A percentile compares a stretch with the other conserved stretches of the same genome.
Conservation (phyloP, 2,888 invertebrate genomes). For the Lepidochitona cinerea region DNA sequence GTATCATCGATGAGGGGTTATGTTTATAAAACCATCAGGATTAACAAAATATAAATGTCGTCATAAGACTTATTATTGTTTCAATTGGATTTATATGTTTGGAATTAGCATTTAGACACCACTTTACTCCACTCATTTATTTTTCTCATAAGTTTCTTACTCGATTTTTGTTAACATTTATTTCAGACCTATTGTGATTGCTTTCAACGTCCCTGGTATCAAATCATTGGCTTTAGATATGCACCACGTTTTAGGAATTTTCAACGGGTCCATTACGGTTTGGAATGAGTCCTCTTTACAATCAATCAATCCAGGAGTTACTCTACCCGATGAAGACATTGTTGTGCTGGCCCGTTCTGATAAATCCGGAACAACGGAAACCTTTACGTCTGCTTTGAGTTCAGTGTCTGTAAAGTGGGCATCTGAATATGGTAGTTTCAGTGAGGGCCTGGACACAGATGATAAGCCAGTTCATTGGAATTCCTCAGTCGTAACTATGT, state of each 20-base stretch:
- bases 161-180: neutral
- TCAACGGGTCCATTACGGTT: constrained; percentile 49
- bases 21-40: too few species aligned
- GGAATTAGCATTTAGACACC: neutral
- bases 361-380: constrained; percentile 62
- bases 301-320: constrained; percentile 36
- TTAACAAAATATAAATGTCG: too few species aligned
- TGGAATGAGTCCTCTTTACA: constrained; percentile 56
- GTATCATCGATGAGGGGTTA: too few species aligned
- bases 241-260: constrained; percentile 58
- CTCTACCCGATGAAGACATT: constrained; percentile 46
- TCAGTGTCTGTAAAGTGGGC: constrained; percentile 50
- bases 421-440: constrained; percentile 46
- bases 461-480: constrained; percentile 40
- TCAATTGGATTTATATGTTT: neutral
- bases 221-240: constrained; percentile 44
- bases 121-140: neutral
- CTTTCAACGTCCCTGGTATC: constrained; percentile 52
- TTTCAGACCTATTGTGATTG: constrained; percentile 59
- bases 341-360: constrained; percentile 56
- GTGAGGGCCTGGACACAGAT: constrained; percentile 21
- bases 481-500: constrained; percentile 32
- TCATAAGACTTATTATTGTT: too few species aligned
- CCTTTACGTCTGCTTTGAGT: constrained; percentile 57
- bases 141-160: neutral